Percentiles rank a stretch among this genome's conserved stretches.
Conservation (phyloP, 2,888 invertebrate species). For the Clostera curtula region DNA sequence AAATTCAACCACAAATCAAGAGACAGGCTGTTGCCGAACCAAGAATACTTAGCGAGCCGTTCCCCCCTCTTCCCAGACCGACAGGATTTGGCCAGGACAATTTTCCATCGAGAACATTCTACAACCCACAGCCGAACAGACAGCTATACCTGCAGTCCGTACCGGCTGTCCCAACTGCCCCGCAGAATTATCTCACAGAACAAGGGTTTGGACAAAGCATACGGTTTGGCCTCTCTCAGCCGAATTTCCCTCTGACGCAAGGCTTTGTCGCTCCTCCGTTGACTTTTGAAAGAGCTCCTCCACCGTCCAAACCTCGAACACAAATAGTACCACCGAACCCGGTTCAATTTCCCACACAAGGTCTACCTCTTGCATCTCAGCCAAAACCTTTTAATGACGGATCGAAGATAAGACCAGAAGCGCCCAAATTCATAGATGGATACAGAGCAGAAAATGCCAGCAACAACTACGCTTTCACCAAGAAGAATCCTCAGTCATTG, state of each 20-base stretch:
- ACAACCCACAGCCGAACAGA: slow-evolving; percentile 44
- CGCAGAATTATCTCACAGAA: slow-evolving; percentile 58
- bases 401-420: slow-evolving; percentile 36
- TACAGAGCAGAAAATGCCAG: slow-evolving; percentile 53
- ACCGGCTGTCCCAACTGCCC: slow-evolving; percentile 56
- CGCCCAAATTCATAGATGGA: slow-evolving; percentile 58
- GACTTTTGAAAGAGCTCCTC: slow-evolving; percentile 43
- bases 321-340: slow-evolving; percentile 31
- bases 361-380: slow-evolving; percentile 23
- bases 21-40: slow-evolving; percentile 65
- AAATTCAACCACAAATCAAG: slow-evolving; percentile 42
- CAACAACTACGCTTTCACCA: slow-evolving; percentile 28
- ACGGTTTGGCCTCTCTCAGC: slow-evolving; percentile 56
- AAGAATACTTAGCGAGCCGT: slow-evolving; percentile 59
- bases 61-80: slow-evolving; percentile 42
- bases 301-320: slow-evolving; percentile 37
- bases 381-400: slow-evolving; percentile 42
- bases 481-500: slow-evolving; percentile 48
- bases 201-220: slow-evolving; percentile 61
- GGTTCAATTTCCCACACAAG: slow-evolving; percentile 35
- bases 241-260: slow-evolving; percentile 56
- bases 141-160: slow-evolving; percentile 60
- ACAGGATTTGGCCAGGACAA: slow-evolving; percentile 44
- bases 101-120: slow-evolving; percentile 48
- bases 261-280: slow-evolving; percentile 55